Percentiles rank a stretch among this genome's conserved stretches.
Conservation (phyloP, 2,888 invertebrate species). For the Frankliniella intonsa region DNA sequence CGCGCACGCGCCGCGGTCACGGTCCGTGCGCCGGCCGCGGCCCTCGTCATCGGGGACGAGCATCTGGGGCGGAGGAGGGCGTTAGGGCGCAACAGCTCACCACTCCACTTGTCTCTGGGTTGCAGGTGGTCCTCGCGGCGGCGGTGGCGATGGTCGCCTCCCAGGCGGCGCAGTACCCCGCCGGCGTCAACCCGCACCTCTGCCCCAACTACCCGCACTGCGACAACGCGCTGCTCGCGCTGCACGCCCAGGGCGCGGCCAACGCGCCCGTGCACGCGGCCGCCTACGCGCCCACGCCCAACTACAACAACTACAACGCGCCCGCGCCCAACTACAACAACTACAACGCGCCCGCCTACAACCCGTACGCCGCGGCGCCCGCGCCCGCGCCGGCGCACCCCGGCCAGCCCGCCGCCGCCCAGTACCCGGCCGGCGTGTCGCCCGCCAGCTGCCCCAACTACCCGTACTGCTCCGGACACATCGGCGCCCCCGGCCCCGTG, state of each 20-base stretch:
- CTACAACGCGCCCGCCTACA: not conserved
- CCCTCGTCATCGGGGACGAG: too few relatives aligned
- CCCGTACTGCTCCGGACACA: slow-evolving; percentile 49
- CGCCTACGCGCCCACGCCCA: not conserved
- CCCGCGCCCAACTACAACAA: not conserved
- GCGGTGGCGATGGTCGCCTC: not conserved
- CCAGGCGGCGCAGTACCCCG: slow-evolving; percentile 53
- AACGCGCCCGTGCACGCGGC: slow-evolving; percentile 43
- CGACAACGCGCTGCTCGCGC: slow-evolving; percentile 48
- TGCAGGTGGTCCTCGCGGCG: slow-evolving; percentile 4
- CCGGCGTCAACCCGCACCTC: slow-evolving; percentile 54
- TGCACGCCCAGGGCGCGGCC: slow-evolving; percentile 43
- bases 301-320: slow-evolving; percentile 44
- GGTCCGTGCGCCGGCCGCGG: too few relatives aligned
- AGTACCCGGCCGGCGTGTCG: slow-evolving; percentile 54
- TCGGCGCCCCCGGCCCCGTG: slow-evolving; percentile 17
- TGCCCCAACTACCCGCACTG: slow-evolving; percentile 59
- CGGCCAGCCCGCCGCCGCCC: slow-evolving; percentile 40
- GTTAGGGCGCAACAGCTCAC: not conserved
- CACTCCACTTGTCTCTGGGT: not conserved
- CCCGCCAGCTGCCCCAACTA: slow-evolving; percentile 57
- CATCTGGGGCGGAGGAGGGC: too few relatives aligned
- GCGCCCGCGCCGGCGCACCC: slow-evolving; percentile 32
- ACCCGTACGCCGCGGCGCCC: not conserved
- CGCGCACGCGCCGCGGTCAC: too few relatives aligned